A percentile compares a stretch with the other conserved stretches of the same genome.
These are phyloP conservation scores for Ophiothrix spiculata DNA, from an alignment of 35 echinoderm and acorn worm genomes.

Conservation along the genomic window DNA sequence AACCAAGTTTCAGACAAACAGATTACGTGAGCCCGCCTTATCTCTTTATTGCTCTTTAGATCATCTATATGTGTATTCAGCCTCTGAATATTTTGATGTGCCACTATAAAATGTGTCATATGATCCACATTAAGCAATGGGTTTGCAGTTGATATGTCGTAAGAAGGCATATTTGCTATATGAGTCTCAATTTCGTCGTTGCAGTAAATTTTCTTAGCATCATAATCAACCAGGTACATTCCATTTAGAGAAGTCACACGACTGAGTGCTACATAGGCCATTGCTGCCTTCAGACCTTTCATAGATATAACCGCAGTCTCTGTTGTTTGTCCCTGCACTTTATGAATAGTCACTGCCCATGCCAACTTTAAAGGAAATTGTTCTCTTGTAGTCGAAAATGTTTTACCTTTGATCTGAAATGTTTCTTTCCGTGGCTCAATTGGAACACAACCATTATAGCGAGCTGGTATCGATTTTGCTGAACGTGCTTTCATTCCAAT, in stretches of 20 bases:
- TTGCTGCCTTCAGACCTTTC: conserved; percentile 20
- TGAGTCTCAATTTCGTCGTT: neutral
- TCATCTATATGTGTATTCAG: neutral
- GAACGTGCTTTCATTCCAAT: conserved; percentile 19
- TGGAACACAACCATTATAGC: neutral
- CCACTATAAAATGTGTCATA: neutral
- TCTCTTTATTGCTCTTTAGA: neutral
- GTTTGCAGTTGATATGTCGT: no score
- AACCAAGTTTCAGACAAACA: conserved; percentile 54
- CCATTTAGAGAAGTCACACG: conserved; percentile 26
- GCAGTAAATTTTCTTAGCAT: neutral
- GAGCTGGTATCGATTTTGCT: neutral
- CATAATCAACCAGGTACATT: neutral
- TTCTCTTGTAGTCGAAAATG: neutral
- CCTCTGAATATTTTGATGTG: neutral
- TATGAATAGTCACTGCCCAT: conserved; percentile 27
- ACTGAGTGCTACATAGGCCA: conserved; percentile 39
- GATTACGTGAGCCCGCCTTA: neutral
- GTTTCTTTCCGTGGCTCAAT: neutral
- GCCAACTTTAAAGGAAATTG: conserved; percentile 35
- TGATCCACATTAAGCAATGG: neutral
- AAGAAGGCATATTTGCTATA: neutral
- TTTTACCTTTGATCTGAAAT: neutral
- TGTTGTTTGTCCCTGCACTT: conserved; percentile 38
- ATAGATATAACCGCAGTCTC: conserved; percentile 13